Conservation (phyloP, 2,797 vertebrate genomes). For the Margarornis squamiger region DNA sequence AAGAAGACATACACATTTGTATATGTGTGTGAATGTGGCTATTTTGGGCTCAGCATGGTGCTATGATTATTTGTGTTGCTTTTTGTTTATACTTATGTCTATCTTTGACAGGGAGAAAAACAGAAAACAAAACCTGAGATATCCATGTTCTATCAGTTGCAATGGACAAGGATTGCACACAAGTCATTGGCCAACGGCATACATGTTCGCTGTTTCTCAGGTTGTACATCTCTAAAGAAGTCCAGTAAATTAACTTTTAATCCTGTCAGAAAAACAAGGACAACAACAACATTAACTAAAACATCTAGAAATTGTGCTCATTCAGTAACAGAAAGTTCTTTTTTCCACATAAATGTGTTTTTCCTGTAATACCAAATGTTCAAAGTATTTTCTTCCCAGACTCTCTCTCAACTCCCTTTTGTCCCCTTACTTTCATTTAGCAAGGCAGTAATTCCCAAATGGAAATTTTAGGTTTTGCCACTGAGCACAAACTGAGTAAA, state of each 20-base stretch:
- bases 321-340: neutral
- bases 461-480: neutral
- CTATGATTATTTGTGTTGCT: neutral
- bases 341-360: neutral
- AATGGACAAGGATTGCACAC: neutral
- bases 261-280: neutral
- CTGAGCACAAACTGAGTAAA: neutral
- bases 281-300: neutral
- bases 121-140: neutral
- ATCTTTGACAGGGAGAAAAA: neutral
- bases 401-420: neutral
- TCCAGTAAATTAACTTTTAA: neutral
- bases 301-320: neutral
- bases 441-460: neutral
- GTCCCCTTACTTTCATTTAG: neutral
- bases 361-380: neutral
- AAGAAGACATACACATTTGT: constrained; percentile 3
- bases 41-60: neutral
- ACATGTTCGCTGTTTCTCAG: neutral
- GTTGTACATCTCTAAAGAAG: neutral
- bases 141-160: neutral
- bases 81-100: neutral
- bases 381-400: constrained; percentile 28
- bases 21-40: neutral
- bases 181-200: neutral